phyloP scores from a whole-genome alignment of 1,140 invertebrate genomes.

The Pinna nobilis region DNA sequence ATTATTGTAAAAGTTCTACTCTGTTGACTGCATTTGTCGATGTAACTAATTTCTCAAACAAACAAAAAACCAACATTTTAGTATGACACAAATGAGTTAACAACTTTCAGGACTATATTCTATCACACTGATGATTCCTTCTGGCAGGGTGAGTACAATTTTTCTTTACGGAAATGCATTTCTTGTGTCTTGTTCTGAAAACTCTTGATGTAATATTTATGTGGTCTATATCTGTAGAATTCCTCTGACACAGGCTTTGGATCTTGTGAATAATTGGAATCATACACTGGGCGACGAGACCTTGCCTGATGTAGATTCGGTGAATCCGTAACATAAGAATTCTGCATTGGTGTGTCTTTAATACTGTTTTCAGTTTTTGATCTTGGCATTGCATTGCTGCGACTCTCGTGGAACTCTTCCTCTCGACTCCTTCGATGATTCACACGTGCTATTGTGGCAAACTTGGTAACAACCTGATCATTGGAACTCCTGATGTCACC shows the following conservation, averaged over 20 bases:
- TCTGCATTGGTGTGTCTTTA: background rate
- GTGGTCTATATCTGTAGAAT: slow-evolving; percentile 42
- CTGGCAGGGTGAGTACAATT: slow-evolving; percentile 53
- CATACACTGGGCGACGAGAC: slow-evolving; percentile 29
- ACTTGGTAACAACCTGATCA: slow-evolving; percentile 30
- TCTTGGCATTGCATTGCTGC: slow-evolving; percentile 5
- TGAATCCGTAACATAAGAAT: background rate
- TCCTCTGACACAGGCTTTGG: slow-evolving; percentile 14
- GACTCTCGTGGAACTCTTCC: background rate
- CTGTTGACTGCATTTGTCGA: too few species aligned
- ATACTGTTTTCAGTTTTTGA: slow-evolving; percentile 33
- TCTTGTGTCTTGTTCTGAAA: slow-evolving; percentile 30
- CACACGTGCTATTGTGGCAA: slow-evolving; percentile 47
- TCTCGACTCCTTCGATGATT: slow-evolving; percentile 9
- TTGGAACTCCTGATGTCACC: slow-evolving; percentile 7
- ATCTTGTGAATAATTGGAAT: slow-evolving; percentile 12
- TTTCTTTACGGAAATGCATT: slow-evolving; percentile 31
- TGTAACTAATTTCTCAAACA: too few species aligned
- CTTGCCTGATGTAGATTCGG: slow-evolving; percentile 23
- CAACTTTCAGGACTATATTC: background rate
- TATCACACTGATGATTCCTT: slow-evolving; percentile 63
- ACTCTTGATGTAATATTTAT: slow-evolving; percentile 42
- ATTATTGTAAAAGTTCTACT: too few species aligned
- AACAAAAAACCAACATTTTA: too few species aligned
- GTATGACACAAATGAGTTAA: too few species aligned